Base-by-base conservation (phyloP, 2,888 invertebrate species). In the Sisyra nigra region DNA sequence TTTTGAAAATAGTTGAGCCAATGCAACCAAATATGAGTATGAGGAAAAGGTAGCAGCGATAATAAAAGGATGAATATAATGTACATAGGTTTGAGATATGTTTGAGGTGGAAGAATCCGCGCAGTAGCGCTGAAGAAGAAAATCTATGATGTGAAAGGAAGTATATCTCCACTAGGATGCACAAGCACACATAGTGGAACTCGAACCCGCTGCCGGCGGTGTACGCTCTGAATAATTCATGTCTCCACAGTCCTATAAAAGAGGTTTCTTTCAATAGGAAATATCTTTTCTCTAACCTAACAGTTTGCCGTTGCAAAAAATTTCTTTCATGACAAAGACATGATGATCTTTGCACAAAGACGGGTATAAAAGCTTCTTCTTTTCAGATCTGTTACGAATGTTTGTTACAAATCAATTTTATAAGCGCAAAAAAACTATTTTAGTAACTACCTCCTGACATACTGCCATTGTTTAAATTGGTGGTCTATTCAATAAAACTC, bases 191-290 rank as follows among this genome's bases (percentile, higher is more conserved):
- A 14, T 13, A 11, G 34, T 33, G 34, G 11, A 33, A 33, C 18
- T 13, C 18, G 11, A 13, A 48, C 51, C 50, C 49, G 51, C 52
- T 53, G 50, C 50, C 46, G 51, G 46, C 48, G 39, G 29, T 11
- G 14, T 24, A 39, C 39, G 48, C 48, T 48, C 52, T 55, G 54
- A 57, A 57, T 57, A 51, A 56, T 57, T 56, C 54, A 56, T 55
- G 49, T 52, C 51, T 47, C 45, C 44, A 40, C 44, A 45, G 19
- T 39, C 39, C 37, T 41, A 43, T 41, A 48, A 36, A 47, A 40
- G 37, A 19, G 43, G 35, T 31, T 40, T 38, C 41, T 44, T 46
- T 41, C 44, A 42, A 41, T 44, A 30, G 37, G 36, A 42, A 45
- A 44, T 40, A 43, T 47, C 42, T 44, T 24, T 40, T 35, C 35